Evolutionary conservation across 1,140 invertebrate genomes (phyloP).

Genomic region (Geopemphigus sp.): DNA sequence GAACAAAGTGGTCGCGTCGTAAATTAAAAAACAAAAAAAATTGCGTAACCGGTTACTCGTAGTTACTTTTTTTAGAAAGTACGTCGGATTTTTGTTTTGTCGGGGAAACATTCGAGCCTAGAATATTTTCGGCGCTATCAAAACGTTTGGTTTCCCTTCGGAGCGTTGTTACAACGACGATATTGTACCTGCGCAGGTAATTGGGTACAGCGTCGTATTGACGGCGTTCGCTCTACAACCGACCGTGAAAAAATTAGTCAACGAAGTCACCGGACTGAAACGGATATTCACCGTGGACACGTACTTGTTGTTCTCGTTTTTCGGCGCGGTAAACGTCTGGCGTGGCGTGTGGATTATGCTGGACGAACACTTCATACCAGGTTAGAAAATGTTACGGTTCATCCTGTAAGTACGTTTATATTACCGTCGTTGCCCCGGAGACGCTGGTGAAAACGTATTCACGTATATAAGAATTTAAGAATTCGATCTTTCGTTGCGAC

Average conservation of each 20-base stretch:
- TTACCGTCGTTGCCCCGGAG: too few relatives aligned
- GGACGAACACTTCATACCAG: conserved; percentile 75
- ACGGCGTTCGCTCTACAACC: conserved; percentile 73
- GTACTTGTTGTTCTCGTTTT: conserved; percentile 72
- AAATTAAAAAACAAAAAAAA: too few relatives aligned
- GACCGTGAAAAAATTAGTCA: conserved; percentile 66
- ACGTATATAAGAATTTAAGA: too few relatives aligned
- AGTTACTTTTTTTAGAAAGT: too few relatives aligned
- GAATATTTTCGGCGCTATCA: too few relatives aligned
- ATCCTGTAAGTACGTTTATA: too few relatives aligned
- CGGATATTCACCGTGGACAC: conserved; percentile 70
- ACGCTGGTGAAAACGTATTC: too few relatives aligned
- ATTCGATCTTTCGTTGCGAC: too few relatives aligned
- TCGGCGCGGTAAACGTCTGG: conserved; percentile 84
- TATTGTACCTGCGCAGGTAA: conserved; percentile 60
- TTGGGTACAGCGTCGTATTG: conserved; percentile 71
- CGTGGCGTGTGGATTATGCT: conserved; percentile 78
- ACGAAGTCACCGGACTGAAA: conserved; percentile 63
- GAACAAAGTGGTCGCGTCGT: too few relatives aligned
- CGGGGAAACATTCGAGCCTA: too few relatives aligned
- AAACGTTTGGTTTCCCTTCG: neutral
- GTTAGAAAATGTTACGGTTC: conserved; percentile 55
- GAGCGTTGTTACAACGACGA: neutral
- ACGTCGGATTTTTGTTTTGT: too few relatives aligned
- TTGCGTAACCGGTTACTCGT: too few relatives aligned